phyloP scores from a whole-genome alignment of 53 echinoderm and acorn worm genomes.

The Crossaster papposus region DNA sequence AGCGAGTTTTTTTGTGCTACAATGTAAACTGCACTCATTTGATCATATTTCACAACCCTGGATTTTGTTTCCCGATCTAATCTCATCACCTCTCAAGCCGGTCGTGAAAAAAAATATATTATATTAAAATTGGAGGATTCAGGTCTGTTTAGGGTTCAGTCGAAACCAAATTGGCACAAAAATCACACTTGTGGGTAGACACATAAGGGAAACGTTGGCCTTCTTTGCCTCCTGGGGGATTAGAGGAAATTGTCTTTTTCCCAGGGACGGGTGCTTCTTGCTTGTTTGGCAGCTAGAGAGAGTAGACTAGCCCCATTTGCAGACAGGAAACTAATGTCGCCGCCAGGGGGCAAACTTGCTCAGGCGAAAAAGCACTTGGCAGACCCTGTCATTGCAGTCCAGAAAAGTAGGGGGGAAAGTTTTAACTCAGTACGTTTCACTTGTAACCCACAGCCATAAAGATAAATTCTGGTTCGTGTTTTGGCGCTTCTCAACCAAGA shows the following conservation, averaged over 20 bases:
- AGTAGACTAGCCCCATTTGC: background rate
- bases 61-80: too few relatives aligned
- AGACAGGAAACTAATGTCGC: slow-evolving; percentile 43
- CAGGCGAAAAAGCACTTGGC: background rate
- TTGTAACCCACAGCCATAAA: too few relatives aligned
- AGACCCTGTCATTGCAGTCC: background rate
- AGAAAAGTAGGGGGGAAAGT: background rate
- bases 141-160: background rate
- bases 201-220: slow-evolving; percentile 19
- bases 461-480: too few relatives aligned
- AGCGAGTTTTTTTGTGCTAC: too few relatives aligned
- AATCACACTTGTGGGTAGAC: slow-evolving; percentile 3
- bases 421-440: background rate
- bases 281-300: background rate
- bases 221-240: slow-evolving; percentile 6
- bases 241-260: slow-evolving; percentile 51
- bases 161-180: background rate
- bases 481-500: too few relatives aligned
- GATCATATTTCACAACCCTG: background rate
- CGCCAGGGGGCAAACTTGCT: background rate
- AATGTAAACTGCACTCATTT: too few relatives aligned
- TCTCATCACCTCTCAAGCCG: too few relatives aligned
- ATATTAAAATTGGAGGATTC: too few relatives aligned
- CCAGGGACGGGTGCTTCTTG: slow-evolving; percentile 8
- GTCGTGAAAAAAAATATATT: too few relatives aligned